A percentile compares a stretch with the other conserved stretches of the same genome.
These are phyloP conservation scores for Hestina assimilis DNA, from an alignment of 1,140 invertebrate species.

Conservation along the genomic window DNA sequence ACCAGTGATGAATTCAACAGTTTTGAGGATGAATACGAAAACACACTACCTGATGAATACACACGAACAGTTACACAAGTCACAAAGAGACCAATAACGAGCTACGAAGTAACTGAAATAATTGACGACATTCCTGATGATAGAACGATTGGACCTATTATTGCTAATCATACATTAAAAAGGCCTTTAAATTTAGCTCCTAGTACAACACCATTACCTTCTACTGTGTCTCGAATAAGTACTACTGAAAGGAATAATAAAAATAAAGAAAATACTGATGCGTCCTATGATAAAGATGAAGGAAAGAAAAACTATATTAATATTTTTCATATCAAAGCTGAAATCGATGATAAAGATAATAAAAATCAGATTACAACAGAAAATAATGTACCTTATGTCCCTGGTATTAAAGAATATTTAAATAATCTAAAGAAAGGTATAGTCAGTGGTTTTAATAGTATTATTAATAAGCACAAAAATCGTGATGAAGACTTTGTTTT, in stretches of 20 bases:
- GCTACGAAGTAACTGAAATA: constrained; percentile 52
- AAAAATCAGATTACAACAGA: constrained; percentile 14
- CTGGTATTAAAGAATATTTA: constrained; percentile 35
- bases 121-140: constrained; percentile 46
- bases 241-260: background rate
- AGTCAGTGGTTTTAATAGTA: constrained; percentile 28
- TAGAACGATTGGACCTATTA: constrained; percentile 35
- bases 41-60: background rate
- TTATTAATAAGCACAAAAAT: constrained; percentile 22
- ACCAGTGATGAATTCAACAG: background rate
- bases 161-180: constrained; percentile 37
- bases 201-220: background rate
- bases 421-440: constrained; percentile 36
- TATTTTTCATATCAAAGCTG: constrained; percentile 40
- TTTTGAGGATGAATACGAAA: constrained; percentile 3
- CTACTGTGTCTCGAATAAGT: too few species aligned
- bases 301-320: constrained; percentile 37
- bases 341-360: constrained; percentile 25
- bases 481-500: constrained; percentile 4
- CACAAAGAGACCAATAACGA: constrained; percentile 7
- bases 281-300: constrained; percentile 8
- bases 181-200: constrained; percentile 33
- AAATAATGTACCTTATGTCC: constrained; percentile 6
- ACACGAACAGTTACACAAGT: background rate
- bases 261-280: constrained; percentile 9